Percentiles rank a stretch among this genome's conserved stretches.
phyloP scores from a whole-genome alignment of 2,113 vertebrate species.

The Mus spicilegus region DNA sequence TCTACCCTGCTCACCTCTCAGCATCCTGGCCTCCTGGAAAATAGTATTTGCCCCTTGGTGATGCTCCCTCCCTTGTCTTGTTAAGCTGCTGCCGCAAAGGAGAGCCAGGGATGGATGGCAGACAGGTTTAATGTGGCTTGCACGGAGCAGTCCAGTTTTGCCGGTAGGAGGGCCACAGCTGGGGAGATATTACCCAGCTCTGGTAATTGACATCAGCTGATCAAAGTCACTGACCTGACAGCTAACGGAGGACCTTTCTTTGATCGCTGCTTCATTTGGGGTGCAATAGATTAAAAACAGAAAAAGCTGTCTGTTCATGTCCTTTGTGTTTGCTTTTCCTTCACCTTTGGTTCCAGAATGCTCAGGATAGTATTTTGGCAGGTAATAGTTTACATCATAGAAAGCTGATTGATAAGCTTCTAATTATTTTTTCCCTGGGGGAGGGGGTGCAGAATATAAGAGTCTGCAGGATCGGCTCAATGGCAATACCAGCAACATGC shows the following conservation, averaged over 20 bases:
- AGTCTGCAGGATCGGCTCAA: neutral
- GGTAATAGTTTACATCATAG: slow-evolving; percentile 78
- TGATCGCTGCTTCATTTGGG: slow-evolving; percentile 83
- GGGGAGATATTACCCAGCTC: slow-evolving; percentile 82
- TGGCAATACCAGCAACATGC: neutral
- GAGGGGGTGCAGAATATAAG: neutral
- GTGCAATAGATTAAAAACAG: slow-evolving; percentile 73
- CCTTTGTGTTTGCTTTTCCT: slow-evolving; percentile 75
- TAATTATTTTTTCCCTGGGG: slow-evolving; percentile 67
- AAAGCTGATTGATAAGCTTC: slow-evolving; percentile 79
- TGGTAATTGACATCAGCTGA: slow-evolving; percentile 81
- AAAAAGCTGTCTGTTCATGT: neutral
- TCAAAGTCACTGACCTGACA: slow-evolving; percentile 86
- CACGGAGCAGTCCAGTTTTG: slow-evolving; percentile 82
- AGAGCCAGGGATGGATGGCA: slow-evolving; percentile 82
- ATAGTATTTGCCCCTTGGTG: slow-evolving; percentile 81
- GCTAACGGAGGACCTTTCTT: slow-evolving; percentile 80
- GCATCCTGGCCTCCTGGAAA: slow-evolving; percentile 65
- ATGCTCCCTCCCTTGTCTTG: slow-evolving; percentile 78
- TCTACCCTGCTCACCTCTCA: neutral
- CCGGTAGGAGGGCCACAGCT: slow-evolving; percentile 84
- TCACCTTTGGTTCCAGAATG: slow-evolving; percentile 82
- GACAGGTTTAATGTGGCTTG: slow-evolving; percentile 84
- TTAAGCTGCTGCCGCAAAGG: slow-evolving; percentile 82
- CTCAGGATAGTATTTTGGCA: slow-evolving; percentile 80